These are phyloP conservation scores for Aphyosemion australe DNA, from an alignment of 2,113 vertebrate genomes.

Conservation along the genomic window DNA sequence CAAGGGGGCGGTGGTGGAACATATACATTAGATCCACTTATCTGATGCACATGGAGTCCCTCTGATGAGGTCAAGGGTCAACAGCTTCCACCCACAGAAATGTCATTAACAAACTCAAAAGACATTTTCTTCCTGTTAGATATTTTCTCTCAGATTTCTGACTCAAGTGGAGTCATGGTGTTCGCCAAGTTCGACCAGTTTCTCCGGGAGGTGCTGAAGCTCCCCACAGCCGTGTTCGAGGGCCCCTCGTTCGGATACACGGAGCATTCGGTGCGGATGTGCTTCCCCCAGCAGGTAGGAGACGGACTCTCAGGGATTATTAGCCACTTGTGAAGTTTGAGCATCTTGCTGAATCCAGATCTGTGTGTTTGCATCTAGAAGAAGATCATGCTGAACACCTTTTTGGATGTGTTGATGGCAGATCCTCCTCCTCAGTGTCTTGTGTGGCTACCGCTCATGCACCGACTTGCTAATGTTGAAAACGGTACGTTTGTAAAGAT, in stretches of 20 bases:
- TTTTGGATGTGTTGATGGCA: constrained; percentile 94
- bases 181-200: constrained; percentile 95
- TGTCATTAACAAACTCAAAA: constrained; percentile 4
- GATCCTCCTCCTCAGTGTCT: constrained; percentile 98
- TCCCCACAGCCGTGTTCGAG: constrained; percentile 96
- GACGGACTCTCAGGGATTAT: background rate
- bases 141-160: constrained; percentile 96
- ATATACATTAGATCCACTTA: background rate
- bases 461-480: constrained; percentile 96
- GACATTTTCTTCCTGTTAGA: constrained; percentile 78
- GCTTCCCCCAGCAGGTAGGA: constrained; percentile 93
- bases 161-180: constrained; percentile 89
- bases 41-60: background rate
- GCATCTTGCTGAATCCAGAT: background rate
- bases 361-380: constrained; percentile 82
- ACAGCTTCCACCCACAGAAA: constrained; percentile 7
- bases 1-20: constrained; percentile 42
- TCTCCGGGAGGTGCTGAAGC: constrained; percentile 89
- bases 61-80: background rate
- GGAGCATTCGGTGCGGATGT: constrained; percentile 88
- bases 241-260: constrained; percentile 97
- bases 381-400: constrained; percentile 93
- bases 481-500: constrained; percentile 80
- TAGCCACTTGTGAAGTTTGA: background rate
- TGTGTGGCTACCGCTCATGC: constrained; percentile 98